phyloP scores from a whole-genome alignment of 2,888 invertebrate genomes.

The Aphodius sticticus region DNA sequence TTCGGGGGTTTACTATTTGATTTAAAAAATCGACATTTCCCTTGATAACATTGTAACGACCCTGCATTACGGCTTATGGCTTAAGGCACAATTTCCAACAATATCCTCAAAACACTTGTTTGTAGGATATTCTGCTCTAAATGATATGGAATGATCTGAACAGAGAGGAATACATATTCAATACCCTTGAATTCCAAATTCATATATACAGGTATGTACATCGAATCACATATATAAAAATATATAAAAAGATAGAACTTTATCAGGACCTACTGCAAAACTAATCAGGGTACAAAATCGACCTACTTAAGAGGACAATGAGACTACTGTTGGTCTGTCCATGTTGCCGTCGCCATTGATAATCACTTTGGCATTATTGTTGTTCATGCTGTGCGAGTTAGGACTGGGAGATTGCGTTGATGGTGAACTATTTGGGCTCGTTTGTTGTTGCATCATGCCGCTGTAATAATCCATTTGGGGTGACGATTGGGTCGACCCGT shows the following conservation, averaged over 20 bases:
- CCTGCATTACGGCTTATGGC: background rate
- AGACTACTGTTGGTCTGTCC: constrained; percentile 58
- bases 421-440: constrained; percentile 48
- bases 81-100: constrained; percentile 4
- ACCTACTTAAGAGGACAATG: constrained; percentile 49
- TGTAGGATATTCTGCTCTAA: background rate
- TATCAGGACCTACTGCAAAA: background rate
- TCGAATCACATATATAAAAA: background rate
- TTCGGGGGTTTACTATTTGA: background rate
- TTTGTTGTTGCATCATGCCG: constrained; percentile 51
- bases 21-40: background rate
- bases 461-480: constrained; percentile 51
- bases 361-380: constrained; percentile 51
- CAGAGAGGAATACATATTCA: background rate
- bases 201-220: background rate
- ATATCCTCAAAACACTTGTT: background rate
- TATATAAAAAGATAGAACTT: background rate
- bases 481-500: constrained; percentile 51
- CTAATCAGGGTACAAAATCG: background rate
- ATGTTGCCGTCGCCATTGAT: constrained; percentile 52
- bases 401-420: constrained; percentile 55
- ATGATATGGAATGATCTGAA: background rate
- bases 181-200: background rate
- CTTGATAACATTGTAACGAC: background rate
- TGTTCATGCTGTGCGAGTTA: constrained; percentile 51